Conservation (phyloP, 2,888 invertebrate species). For the Drosophila buzzatii region DNA sequence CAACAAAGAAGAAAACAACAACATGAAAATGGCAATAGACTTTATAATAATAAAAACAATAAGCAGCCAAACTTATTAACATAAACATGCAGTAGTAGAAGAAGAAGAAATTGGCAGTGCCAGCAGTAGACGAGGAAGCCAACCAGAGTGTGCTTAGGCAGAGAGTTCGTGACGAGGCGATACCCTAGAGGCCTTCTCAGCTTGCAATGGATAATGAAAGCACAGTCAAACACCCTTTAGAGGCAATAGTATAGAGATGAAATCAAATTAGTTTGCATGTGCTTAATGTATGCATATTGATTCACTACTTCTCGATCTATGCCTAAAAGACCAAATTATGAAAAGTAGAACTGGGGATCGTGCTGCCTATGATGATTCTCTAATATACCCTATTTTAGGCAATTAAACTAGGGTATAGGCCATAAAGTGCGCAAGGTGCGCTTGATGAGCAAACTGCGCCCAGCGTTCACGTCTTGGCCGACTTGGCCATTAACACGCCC, state of each 20-base stretch:
- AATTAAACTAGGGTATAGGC: neutral
- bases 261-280: neutral
- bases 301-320: neutral
- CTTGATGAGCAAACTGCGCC: conserved; percentile 24
- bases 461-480: conserved; percentile 22
- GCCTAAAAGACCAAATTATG: neutral
- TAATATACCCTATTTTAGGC: neutral
- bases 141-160: neutral
- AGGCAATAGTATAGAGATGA: neutral
- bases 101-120: conserved; percentile 18
- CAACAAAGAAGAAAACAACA: conserved; percentile 27
- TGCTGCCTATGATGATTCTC: neutral
- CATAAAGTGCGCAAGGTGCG: conserved; percentile 20
- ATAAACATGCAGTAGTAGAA: conserved; percentile 63
- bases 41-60: conserved; percentile 66
- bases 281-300: neutral
- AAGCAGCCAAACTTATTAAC: conserved; percentile 73
- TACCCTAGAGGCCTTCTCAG: neutral
- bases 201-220: neutral
- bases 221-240: neutral
- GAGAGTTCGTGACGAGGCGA: neutral
- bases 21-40: conserved; percentile 34
- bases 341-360: neutral
- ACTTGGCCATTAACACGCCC: conserved; percentile 48
- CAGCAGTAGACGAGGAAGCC: conserved; percentile 17